Evolutionary conservation across 1,140 invertebrate genomes (phyloP).

Genomic region (Pseudoatta argentina): DNA sequence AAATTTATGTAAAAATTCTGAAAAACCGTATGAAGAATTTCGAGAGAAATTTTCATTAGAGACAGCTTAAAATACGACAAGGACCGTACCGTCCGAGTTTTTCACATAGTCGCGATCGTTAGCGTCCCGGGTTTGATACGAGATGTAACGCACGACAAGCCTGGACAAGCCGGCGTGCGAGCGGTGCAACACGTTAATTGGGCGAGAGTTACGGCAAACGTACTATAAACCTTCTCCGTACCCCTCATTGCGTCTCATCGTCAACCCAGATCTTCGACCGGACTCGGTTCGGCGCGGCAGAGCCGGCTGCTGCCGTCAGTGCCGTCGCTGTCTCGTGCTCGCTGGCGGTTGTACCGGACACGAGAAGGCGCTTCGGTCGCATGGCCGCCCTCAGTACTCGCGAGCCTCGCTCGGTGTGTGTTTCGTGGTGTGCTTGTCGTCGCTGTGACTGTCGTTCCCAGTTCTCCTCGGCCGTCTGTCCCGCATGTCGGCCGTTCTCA

Average conservation of each 20-base stretch:
- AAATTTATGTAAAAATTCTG: no score
- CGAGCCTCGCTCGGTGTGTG: constrained; percentile 83
- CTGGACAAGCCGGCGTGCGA: constrained; percentile 18
- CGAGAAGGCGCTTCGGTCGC: constrained; percentile 78
- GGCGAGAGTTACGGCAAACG: constrained; percentile 72
- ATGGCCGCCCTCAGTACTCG: constrained; percentile 84
- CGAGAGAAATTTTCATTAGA: no score
- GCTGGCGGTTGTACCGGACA: constrained; percentile 46
- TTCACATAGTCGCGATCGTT: constrained; percentile 32
- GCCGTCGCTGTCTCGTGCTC: constrained; percentile 68
- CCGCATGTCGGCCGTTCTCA: constrained; percentile 42
- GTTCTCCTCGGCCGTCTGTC: constrained; percentile 48
- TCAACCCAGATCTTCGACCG: background rate
- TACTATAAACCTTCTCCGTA: constrained; percentile 50
- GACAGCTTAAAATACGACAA: background rate
- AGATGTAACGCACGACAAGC: constrained; percentile 11
- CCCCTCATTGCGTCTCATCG: background rate
- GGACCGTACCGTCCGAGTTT: constrained; percentile 9
- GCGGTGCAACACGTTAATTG: constrained; percentile 62
- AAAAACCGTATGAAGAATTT: no score
- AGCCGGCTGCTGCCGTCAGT: constrained; percentile 51
- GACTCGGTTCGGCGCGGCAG: constrained; percentile 18
- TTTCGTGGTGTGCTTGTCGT: constrained; percentile 71
- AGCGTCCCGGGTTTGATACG: background rate
- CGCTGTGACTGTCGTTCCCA: constrained; percentile 34